Conservation (phyloP, 2,113 vertebrate species). For the Cricetomys ansorgei region DNA sequence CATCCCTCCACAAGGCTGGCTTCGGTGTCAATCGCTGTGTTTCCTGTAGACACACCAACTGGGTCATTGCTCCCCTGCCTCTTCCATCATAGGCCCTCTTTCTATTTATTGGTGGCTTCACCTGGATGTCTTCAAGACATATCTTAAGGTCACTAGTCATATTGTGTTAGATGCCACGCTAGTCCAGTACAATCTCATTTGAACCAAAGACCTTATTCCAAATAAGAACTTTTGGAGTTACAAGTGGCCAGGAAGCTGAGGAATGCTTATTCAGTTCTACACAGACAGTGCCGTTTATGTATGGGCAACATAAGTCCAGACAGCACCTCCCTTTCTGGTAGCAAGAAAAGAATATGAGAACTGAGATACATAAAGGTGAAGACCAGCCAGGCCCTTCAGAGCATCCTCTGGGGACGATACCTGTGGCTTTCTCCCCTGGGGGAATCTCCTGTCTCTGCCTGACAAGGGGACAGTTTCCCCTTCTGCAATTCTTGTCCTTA, state of each 20-base stretch:
- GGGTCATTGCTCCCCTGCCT: not conserved
- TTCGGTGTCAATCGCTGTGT: fast-evolving
- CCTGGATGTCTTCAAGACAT: not conserved
- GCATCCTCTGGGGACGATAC: not conserved
- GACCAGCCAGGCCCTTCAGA: not conserved
- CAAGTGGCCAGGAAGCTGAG: not conserved
- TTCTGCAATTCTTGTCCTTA: not conserved
- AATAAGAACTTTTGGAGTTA: too few relatives aligned
- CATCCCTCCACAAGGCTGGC: not conserved
- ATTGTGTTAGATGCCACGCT: not conserved
- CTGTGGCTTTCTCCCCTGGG: not conserved
- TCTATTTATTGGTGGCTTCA: not conserved
- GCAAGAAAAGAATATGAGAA: not conserved
- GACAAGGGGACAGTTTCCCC: too few relatives aligned
- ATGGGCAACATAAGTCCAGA: not conserved
- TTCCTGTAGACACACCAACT: not conserved
- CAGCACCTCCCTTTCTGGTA: not conserved
- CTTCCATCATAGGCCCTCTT: fast-evolving
- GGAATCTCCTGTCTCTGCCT: not conserved
- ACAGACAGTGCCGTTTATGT: not conserved
- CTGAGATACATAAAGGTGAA: not conserved
- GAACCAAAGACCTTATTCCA: not conserved
- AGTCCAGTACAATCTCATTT: not conserved
- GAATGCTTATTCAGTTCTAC: not conserved
- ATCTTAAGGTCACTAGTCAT: not conserved